phyloP scores from a whole-genome alignment of 2,113 vertebrate species.

The Delphinapterus leucas region DNA sequence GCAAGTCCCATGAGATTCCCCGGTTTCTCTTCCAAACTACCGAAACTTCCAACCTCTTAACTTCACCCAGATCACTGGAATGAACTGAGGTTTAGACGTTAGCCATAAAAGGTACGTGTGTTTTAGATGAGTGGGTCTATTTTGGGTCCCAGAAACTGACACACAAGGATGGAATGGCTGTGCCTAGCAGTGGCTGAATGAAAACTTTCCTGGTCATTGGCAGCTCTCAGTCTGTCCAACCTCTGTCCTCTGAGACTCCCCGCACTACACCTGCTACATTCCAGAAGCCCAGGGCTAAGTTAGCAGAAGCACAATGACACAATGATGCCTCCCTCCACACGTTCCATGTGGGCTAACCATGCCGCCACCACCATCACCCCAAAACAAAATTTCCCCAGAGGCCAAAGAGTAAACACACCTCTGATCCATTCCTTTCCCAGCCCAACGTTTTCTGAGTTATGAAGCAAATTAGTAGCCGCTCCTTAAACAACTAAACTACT shows the following conservation, averaged over 20 bases:
- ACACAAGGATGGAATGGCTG: too few relatives aligned
- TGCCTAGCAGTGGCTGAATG: too few relatives aligned
- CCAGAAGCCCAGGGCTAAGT: too few relatives aligned
- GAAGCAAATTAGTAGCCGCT: background rate
- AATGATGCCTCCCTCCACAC: background rate
- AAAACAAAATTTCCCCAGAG: background rate
- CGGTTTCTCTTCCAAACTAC: background rate
- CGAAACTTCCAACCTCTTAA: too few relatives aligned
- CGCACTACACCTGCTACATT: too few relatives aligned
- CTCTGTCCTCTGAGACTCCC: accelerated
- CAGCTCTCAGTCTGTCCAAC: background rate
- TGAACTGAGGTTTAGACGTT: background rate
- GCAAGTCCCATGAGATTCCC: background rate
- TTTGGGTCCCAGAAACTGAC: background rate
- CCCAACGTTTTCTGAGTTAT: background rate
- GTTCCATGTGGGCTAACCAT: background rate
- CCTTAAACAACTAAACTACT: background rate
- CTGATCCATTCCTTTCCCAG: background rate
- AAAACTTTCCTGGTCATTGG: too few relatives aligned
- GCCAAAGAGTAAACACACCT: background rate
- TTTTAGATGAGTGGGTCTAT: background rate
- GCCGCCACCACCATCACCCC: accelerated
- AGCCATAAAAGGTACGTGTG: too few relatives aligned
- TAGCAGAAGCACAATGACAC: accelerated
- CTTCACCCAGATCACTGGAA: too few relatives aligned